Conservation (phyloP, 2,797 vertebrate species). For the Mormyrus hasselquistii region DNA sequence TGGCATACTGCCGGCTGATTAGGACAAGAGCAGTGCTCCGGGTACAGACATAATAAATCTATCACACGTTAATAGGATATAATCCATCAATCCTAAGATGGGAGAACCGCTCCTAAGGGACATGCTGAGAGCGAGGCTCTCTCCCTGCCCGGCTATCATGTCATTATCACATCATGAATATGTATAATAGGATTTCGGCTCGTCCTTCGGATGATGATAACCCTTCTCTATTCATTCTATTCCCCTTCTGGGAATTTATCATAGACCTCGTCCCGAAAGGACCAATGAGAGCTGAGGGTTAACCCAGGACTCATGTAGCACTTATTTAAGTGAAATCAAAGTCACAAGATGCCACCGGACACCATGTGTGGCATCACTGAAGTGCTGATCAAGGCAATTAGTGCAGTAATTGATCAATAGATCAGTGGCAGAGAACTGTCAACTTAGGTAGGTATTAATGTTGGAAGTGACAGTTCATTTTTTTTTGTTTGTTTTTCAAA, state of each 20-base stretch:
- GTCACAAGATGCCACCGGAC: background rate
- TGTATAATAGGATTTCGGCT: background rate
- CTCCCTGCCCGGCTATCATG: background rate
- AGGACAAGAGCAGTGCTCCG: background rate
- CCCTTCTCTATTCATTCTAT: slow-evolving; percentile 7
- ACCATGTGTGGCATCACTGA: background rate
- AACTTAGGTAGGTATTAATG: background rate
- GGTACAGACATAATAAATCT: background rate
- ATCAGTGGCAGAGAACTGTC: background rate
- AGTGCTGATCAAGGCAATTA: background rate
- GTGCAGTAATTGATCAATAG: background rate
- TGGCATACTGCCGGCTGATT: background rate
- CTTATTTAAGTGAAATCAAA: background rate
- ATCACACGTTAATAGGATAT: background rate
- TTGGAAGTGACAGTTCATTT: background rate
- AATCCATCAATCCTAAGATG: background rate
- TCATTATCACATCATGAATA: slow-evolving; percentile 14
- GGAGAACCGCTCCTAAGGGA: background rate
- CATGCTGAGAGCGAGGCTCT: background rate
- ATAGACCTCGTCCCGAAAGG: background rate
- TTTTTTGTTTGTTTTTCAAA: background rate
- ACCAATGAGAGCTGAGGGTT: background rate
- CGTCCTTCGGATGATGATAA: background rate
- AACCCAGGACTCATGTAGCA: background rate
- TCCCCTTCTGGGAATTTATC: background rate